A percentile compares a stretch with the other conserved stretches of the same genome.
Conservation (phyloP, 2,113 vertebrate genomes). For the Reinhardtius hippoglossoides region DNA sequence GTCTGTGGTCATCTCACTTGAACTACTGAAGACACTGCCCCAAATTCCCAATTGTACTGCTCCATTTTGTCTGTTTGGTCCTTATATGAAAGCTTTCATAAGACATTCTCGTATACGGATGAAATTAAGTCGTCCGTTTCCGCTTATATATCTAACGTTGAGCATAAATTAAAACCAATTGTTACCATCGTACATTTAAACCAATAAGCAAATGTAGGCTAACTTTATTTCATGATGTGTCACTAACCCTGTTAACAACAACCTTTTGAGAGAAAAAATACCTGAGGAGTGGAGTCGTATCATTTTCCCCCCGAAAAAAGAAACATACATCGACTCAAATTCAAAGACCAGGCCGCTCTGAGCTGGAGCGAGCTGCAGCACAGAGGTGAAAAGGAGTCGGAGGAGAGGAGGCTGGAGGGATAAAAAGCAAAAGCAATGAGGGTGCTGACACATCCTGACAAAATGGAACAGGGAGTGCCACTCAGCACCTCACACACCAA, state of each 20-base stretch:
- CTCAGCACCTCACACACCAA: slow-evolving; percentile 65
- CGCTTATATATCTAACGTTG: no score
- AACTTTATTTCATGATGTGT: no score
- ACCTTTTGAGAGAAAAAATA: neutral
- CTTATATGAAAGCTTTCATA: no score
- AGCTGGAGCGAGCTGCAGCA: slow-evolving; percentile 5
- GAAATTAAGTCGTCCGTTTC: no score
- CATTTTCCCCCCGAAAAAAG: no score
- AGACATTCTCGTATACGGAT: no score
- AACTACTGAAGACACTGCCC: no score
- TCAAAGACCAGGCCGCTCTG: neutral
- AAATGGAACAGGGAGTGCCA: slow-evolving; percentile 66
- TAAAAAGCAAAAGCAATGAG: slow-evolving; percentile 38
- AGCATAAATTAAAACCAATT: no score
- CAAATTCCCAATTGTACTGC: no score
- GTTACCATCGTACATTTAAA: neutral
- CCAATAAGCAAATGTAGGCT: neutral
- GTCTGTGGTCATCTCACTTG: no score
- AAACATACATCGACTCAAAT: neutral
- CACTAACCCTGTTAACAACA: slow-evolving; percentile 1
- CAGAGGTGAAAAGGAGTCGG: slow-evolving; percentile 21
- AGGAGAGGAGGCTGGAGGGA: slow-evolving; percentile 32
- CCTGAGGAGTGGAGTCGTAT: neutral
- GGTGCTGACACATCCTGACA: slow-evolving; percentile 74
- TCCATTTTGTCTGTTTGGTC: no score